Conservation (phyloP, 2,113 vertebrate genomes). For the Apodemus sylvaticus region DNA sequence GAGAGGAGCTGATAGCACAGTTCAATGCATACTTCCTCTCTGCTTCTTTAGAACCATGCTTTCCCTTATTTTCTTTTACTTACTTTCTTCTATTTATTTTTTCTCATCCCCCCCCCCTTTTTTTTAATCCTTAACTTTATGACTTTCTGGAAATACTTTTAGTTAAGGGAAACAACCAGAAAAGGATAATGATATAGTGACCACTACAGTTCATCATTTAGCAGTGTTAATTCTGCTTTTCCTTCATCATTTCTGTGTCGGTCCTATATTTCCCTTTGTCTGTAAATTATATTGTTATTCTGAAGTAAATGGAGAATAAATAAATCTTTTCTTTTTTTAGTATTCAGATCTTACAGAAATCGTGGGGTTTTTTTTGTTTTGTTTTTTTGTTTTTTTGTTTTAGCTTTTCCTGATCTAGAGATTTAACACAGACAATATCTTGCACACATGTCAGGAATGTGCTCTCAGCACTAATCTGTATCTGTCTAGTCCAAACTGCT, state of each 20-base stretch:
- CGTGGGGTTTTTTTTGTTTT: too few relatives aligned
- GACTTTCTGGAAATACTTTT: neutral
- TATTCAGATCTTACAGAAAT: neutral
- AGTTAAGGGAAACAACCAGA: neutral
- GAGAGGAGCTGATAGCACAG: neutral
- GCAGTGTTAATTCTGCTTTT: neutral
- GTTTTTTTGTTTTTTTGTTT: too few relatives aligned
- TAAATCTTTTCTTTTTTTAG: neutral
- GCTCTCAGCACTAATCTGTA: neutral
- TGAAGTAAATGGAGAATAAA: neutral
- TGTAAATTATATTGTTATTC: neutral
- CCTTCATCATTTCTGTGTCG: neutral
- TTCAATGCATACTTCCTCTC: neutral
- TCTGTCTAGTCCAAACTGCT: neutral
- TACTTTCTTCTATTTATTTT: too few relatives aligned
- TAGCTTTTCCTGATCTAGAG: too few relatives aligned
- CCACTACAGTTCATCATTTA: neutral
- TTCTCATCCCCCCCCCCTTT: neutral
- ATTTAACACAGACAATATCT: fast-evolving
- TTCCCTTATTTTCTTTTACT: neutral
- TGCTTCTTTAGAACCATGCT: neutral
- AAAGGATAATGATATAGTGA: neutral
- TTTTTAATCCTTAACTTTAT: neutral
- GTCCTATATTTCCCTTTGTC: neutral
- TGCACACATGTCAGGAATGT: neutral